Percentiles rank a stretch among this genome's conserved stretches.
These are phyloP conservation scores for Epinephelus malabaricus DNA, from an alignment of 2,797 vertebrate species.

Conservation along the genomic window DNA sequence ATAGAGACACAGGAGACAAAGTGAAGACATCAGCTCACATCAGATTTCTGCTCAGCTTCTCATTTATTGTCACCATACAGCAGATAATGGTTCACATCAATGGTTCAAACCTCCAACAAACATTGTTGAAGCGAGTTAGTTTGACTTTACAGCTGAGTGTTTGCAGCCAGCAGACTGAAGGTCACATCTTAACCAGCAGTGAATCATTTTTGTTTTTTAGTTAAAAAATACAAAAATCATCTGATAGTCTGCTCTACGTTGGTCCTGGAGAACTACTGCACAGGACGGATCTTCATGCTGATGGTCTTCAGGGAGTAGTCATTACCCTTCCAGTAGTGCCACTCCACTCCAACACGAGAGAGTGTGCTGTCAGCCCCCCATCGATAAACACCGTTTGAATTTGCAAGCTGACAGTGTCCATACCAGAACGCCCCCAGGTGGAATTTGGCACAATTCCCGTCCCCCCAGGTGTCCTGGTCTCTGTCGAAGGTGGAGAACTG, in stretches of 20 bases:
- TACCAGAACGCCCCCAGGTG: constrained; percentile 53
- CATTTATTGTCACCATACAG: constrained; percentile 7
- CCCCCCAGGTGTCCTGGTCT: background rate
- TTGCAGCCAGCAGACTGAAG: too few species aligned
- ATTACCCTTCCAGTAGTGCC: fast-evolving
- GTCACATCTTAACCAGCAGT: too few species aligned
- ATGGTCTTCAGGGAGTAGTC: constrained; percentile 47
- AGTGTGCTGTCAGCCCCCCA: background rate
- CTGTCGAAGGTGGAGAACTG: constrained; percentile 53
- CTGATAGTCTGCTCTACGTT: background rate
- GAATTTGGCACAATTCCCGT: fast-evolving
- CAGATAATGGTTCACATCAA: background rate
- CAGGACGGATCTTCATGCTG: constrained; percentile 55
- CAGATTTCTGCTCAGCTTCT: background rate
- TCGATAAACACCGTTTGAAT: constrained; percentile 51
- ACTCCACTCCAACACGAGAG: fast-evolving
- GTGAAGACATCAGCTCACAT: background rate
- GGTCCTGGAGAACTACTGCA: constrained; percentile 17
- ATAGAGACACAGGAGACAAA: background rate
- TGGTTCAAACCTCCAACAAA: background rate
- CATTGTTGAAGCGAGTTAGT: too few species aligned
- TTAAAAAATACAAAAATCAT: background rate
- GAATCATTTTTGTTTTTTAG: too few species aligned
- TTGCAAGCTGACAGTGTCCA: fast-evolving
- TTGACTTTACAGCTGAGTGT: too few species aligned